These are phyloP conservation scores for Protonemura montana DNA, from an alignment of 2,888 invertebrate genomes.

Conservation along the genomic window DNA sequence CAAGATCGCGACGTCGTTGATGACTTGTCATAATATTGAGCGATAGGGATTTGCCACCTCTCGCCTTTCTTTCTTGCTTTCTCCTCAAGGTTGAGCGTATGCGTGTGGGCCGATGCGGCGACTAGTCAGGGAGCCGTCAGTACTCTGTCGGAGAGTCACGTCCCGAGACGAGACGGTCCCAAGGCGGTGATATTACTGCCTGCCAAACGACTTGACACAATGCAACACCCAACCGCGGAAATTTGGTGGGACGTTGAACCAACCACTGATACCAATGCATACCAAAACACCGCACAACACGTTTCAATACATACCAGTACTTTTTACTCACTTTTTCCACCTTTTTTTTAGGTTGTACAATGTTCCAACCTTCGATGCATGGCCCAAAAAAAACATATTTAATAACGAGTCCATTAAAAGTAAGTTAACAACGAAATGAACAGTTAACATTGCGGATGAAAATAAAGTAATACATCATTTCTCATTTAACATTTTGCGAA, in stretches of 20 bases:
- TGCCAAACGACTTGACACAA: not conserved
- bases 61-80: not conserved
- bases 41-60: not conserved
- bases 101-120: not conserved
- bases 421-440: not conserved
- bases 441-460: not conserved
- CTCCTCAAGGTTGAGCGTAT: not conserved
- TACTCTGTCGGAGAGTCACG: not conserved
- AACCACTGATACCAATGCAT: not conserved
- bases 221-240: not conserved
- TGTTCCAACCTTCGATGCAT: not conserved
- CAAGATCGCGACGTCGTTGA: too few species aligned
- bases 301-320: not conserved
- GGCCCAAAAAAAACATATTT: not conserved
- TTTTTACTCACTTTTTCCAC: not conserved
- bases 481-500: not conserved
- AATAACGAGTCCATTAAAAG: not conserved
- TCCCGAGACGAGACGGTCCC: not conserved
- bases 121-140: not conserved
- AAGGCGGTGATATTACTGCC: not conserved
- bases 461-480: constrained; percentile 4
- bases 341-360: not conserved
- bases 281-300: not conserved
- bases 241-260: not conserved
- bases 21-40: too few species aligned